Percentiles rank a stretch among this genome's conserved stretches.
Conservation (phyloP, 2,888 invertebrate genomes). For the Ophonus ardosiacus region DNA sequence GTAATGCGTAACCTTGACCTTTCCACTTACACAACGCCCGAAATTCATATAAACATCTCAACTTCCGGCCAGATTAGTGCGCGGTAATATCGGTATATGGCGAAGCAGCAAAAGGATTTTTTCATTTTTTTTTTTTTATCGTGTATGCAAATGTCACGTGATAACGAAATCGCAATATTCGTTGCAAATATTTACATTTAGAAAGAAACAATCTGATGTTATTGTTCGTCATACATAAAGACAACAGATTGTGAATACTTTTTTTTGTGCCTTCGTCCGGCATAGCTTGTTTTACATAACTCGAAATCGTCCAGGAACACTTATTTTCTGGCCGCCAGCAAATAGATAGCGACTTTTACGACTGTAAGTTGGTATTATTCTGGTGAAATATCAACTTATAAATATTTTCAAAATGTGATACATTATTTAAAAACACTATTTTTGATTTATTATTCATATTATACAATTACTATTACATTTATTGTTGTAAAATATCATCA, state of each 20-base stretch:
- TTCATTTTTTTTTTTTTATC: not conserved
- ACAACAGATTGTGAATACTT: not conserved
- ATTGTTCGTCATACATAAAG: not conserved
- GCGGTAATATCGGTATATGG: constrained; percentile 2
- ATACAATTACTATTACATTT: no score
- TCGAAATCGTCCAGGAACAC: no score
- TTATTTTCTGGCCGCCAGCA: no score
- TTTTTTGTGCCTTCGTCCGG: not conserved
- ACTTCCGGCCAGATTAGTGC: constrained; percentile 26
- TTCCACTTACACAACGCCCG: not conserved
- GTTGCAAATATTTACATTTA: no score
- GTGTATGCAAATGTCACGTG: constrained; percentile 24
- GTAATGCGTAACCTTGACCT: not conserved
- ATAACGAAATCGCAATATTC: not conserved
- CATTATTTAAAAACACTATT: no score
- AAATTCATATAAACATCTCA: not conserved
- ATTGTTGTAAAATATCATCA: no score
- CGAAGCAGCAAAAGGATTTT: not conserved
- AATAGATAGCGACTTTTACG: no score
- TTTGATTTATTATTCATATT: no score
- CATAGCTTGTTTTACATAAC: no score
- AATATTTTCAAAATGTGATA: no score
- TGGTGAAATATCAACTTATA: no score
- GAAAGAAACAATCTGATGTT: not conserved
- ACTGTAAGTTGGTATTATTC: no score